A percentile compares a stretch with the other conserved stretches of the same genome.
Conservation (phyloP, 1,140 invertebrate genomes). For the Drosophila bifasciata region DNA sequence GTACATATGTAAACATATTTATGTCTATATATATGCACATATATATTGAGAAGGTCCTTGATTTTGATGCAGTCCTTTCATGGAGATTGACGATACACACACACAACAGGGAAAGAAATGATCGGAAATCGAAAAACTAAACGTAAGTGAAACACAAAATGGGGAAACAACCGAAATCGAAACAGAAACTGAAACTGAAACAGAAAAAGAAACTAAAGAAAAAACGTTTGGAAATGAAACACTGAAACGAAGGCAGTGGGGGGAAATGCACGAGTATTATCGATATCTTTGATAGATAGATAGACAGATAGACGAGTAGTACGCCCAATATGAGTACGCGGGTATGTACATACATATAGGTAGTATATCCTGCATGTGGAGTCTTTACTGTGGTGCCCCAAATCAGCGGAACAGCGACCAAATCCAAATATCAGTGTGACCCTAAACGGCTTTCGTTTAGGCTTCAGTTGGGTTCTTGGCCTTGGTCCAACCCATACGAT, state of each 20-base stretch:
- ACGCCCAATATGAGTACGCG: conserved; percentile 6
- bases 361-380: too few relatives aligned
- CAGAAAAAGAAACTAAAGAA: conserved; percentile 14
- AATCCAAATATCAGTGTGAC: too few relatives aligned
- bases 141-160: conserved; percentile 11
- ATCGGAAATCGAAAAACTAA: conserved; percentile 21
- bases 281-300: conserved; percentile 35
- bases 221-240: conserved; percentile 39
- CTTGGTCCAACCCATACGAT: too few relatives aligned
- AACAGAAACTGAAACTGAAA: background rate
- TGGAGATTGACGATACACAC: conserved; percentile 32
- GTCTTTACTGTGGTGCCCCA: too few relatives aligned
- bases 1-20: conserved; percentile 7
- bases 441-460: too few relatives aligned
- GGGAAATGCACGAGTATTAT: conserved; percentile 40
- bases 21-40: conserved; percentile 10
- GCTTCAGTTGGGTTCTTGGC: too few relatives aligned
- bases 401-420: too few relatives aligned
- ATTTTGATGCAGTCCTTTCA: conserved; percentile 42
- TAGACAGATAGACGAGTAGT: conserved; percentile 3
- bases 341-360: conserved; percentile 11
- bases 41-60: conserved; percentile 63
- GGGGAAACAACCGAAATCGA: conserved; percentile 1
- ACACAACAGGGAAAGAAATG: conserved; percentile 47
- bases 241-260: conserved; percentile 41